These are phyloP conservation scores for Matsumurasca onukii DNA, from an alignment of 1,140 invertebrate species.

Conservation along the genomic window DNA sequence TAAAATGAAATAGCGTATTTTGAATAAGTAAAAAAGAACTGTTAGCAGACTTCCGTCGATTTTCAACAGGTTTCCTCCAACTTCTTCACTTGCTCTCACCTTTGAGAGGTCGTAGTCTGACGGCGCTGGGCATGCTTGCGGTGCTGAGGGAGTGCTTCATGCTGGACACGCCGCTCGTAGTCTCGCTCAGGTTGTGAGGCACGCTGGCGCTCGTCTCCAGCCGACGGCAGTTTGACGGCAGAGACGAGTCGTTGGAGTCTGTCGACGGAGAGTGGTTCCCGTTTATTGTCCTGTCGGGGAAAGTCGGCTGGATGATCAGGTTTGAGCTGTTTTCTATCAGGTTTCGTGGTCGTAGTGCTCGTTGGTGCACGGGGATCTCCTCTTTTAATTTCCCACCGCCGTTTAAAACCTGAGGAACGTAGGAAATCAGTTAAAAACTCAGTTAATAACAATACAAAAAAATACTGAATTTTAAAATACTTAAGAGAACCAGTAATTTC, in stretches of 20 bases:
- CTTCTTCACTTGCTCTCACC: too few relatives aligned
- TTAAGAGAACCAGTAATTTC: too few relatives aligned
- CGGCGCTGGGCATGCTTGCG: slow-evolving; percentile 50
- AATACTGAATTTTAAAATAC: too few relatives aligned
- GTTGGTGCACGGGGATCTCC: not conserved
- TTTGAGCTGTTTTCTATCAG: slow-evolving; percentile 11
- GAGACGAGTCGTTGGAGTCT: slow-evolving; percentile 50
- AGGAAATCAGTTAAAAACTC: not conserved
- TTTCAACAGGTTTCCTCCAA: too few relatives aligned
- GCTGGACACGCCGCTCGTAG: slow-evolving; percentile 7
- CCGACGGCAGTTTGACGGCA: slow-evolving; percentile 50
- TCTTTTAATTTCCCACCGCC: slow-evolving; percentile 7
- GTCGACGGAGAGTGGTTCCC: slow-evolving; percentile 46
- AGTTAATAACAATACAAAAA: too few relatives aligned
- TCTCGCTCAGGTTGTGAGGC: slow-evolving; percentile 53
- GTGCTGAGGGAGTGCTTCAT: slow-evolving; percentile 57
- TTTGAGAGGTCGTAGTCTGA: not conserved
- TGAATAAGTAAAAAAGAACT: too few relatives aligned
- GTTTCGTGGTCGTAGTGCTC: not conserved
- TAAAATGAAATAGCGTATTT: too few relatives aligned
- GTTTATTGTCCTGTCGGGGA: slow-evolving; percentile 11
- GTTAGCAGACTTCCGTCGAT: too few relatives aligned
- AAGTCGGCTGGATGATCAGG: not conserved
- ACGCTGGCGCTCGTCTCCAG: slow-evolving; percentile 59
- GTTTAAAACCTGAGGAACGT: not conserved